Evolutionary conservation across 2,113 vertebrate species (phyloP).

Genomic region (Anolis carolinensis): DNA sequence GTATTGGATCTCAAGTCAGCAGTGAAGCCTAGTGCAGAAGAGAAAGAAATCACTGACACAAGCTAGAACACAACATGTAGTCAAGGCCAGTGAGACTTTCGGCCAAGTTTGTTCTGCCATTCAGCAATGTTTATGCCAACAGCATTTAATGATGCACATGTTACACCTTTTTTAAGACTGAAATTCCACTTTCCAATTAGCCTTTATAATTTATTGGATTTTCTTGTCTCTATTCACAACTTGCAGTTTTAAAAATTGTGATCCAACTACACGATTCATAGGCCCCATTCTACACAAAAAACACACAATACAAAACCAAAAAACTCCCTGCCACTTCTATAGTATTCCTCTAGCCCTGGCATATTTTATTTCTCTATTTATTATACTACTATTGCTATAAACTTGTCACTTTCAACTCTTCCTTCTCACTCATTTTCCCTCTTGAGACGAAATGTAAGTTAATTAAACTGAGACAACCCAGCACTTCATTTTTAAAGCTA

Average conservation of each 20-base stretch:
- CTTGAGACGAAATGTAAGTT: not conserved
- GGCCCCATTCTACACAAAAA: not conserved
- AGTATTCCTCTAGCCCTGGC: not conserved
- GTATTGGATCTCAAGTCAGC: constrained; percentile 55
- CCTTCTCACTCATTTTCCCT: too few species aligned
- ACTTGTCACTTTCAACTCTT: not conserved
- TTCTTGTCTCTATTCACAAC: too few species aligned
- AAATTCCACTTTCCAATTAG: too few species aligned
- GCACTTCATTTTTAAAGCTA: not conserved
- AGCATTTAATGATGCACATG: not conserved
- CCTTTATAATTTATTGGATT: too few species aligned
- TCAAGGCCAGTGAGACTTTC: not conserved
- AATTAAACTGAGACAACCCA: not conserved
- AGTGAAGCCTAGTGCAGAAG: constrained; percentile 61
- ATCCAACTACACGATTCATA: not conserved
- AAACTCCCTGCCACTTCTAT: not conserved
- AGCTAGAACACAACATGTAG: not conserved
- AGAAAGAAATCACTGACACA: not conserved
- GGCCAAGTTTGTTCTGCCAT: not conserved
- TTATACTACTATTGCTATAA: not conserved
- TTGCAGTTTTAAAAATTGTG: too few species aligned
- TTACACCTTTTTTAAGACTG: too few species aligned
- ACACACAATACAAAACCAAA: not conserved
- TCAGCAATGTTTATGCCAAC: not conserved
- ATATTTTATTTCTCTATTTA: too few species aligned